Percentiles rank a stretch among this genome's conserved stretches.
phyloP scores from a whole-genome alignment of 2,797 vertebrate genomes.

The Acanthornis magna region DNA sequence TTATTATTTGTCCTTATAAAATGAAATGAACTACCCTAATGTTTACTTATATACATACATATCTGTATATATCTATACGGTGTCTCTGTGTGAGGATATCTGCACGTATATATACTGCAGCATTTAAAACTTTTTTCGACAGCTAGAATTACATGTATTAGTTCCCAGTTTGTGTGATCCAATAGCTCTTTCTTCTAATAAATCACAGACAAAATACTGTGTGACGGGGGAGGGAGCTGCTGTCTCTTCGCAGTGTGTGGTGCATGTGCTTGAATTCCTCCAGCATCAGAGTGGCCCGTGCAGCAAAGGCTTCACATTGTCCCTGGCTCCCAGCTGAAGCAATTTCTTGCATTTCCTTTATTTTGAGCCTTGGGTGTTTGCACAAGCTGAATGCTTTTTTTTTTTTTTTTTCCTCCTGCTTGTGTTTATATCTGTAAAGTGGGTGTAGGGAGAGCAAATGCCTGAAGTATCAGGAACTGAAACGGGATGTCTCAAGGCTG shows the following conservation, averaged over 20 bases:
- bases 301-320: background rate
- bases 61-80: accelerated
- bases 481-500: slow-evolving; percentile 53
- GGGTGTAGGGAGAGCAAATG: slow-evolving; percentile 37
- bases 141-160: background rate
- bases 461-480: slow-evolving; percentile 52
- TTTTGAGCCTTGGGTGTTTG: background rate
- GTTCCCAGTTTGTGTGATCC: background rate
- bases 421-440: slow-evolving; percentile 36
- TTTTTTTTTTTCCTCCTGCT: background rate
- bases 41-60: background rate
- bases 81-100: background rate
- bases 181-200: background rate
- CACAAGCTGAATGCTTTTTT: background rate
- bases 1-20: background rate
- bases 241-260: background rate
- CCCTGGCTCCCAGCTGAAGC: background rate
- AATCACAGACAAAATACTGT: background rate
- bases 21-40: background rate
- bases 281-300: accelerated
- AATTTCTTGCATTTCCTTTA: background rate
- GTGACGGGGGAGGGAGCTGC: background rate
- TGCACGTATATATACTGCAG: background rate
- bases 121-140: background rate
- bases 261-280: background rate